Percentiles rank a stretch among this genome's conserved stretches.
Evolutionary conservation across 1,140 invertebrate genomes (phyloP).

Genomic region (Pantala flavescens): DNA sequence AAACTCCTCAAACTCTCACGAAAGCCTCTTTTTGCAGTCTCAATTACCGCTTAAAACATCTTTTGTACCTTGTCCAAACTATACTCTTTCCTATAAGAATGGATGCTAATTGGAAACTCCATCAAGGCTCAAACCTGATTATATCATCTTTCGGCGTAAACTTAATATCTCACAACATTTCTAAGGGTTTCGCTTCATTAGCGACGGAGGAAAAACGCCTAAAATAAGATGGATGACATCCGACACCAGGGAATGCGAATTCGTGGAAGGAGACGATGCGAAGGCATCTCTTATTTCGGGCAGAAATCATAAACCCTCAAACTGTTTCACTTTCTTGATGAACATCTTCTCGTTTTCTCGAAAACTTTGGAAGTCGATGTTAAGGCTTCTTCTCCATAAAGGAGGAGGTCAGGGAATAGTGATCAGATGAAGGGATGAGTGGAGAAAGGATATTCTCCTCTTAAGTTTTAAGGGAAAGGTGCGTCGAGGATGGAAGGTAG

Average conservation of each 20-base stretch:
- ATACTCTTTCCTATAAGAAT: neutral
- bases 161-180: neutral
- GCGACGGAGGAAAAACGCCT: neutral
- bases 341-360: neutral
- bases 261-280: neutral
- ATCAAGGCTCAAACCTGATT: neutral
- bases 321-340: neutral
- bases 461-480: no score
- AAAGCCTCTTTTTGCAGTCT: no score
- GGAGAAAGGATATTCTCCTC: no score
- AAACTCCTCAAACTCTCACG: no score
- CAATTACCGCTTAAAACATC: no score
- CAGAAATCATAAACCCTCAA: neutral
- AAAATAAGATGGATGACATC: neutral
- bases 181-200: neutral
- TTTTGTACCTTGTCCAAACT: no score
- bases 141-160: neutral
- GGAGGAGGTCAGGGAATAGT: no score
- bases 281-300: neutral
- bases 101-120: neutral
- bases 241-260: neutral
- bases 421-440: no score
- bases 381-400: neutral
- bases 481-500: no score
- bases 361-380: neutral